Evolutionary conservation across 2,797 vertebrate species (phyloP), one percentile per base, ranked within the genome.

Genomic region (Centropyge bicolor): DNA sequence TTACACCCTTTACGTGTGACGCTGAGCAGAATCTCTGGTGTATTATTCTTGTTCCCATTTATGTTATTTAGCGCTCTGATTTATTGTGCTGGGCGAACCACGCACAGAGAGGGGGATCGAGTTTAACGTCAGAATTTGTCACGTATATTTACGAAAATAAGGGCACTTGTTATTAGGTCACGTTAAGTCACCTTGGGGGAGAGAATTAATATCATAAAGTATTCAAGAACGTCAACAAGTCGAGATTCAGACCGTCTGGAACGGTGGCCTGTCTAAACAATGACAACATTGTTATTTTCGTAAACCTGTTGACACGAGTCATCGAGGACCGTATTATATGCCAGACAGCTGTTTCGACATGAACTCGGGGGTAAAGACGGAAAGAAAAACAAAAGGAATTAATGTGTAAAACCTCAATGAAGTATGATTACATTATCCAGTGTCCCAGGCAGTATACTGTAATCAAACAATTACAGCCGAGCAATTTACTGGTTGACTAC

Each of bases 241-340:
- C 89, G 9, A 93, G 95, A 90, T 94, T 92, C 90, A 78, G 91
- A 90, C 92, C 89, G 94, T 96, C 95, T 96, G 93, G 95, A 96
- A 92, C 86, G 83, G 94, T 94, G 93, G 94, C 93, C 93, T 96
- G 84, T 96, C 92, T 91, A 97, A 97, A 97, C 95, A 96, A 94
- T 91, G 85, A 93, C 89, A 94, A 94, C 94, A 95, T 93, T 96
- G 95, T 96, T 97, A 94, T 96, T 96, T 94, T 94, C 92, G 83
- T 89, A 93, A 95, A 95, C 83, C 91, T 91, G 93, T 84, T 93
- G 92, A 94, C 91, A 95, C 93, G 86, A 93, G 80, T 89, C 84
- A 82, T 67, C 40, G 86, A 90, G 79, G 87, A 87, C 46, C 46
- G 17, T 86, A 88, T 90, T 90, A 88, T 88, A 88, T 92, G 83